Evolutionary conservation across 2,113 vertebrate genomes (phyloP).

Genomic region (Turnix velox): DNA sequence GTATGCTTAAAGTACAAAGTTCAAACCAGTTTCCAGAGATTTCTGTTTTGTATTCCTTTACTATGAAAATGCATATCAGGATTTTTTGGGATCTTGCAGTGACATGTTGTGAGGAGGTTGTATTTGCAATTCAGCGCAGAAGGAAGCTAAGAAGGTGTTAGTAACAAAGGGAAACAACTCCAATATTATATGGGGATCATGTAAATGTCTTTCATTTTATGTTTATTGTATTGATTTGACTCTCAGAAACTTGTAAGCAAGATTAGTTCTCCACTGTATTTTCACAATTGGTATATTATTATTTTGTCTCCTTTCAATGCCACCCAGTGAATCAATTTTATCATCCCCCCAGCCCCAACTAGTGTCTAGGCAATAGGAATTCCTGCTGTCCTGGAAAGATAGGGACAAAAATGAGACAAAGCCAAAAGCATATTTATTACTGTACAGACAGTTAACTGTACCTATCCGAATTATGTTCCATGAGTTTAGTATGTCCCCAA

Average conservation of each 20-base stretch:
- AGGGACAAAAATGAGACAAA: neutral
- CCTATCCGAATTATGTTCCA: neutral
- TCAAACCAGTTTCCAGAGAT: neutral
- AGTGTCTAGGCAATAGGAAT: accelerated
- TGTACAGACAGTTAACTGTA: neutral
- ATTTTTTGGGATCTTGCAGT: neutral
- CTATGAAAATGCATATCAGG: neutral
- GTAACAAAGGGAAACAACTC: neutral
- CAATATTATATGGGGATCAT: neutral
- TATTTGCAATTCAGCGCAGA: neutral
- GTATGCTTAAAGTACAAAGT: neutral
- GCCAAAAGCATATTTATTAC: neutral
- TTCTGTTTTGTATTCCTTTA: neutral
- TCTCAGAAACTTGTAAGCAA: neutral
- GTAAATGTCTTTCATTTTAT: neutral
- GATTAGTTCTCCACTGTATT: neutral
- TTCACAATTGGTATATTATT: neutral
- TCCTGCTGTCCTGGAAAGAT: neutral
- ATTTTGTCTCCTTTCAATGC: neutral
- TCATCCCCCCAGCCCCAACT: neutral
- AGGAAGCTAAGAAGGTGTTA: neutral
- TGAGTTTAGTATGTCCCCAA: neutral
- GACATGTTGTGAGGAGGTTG: neutral
- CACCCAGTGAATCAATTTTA: neutral
- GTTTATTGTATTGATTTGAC: neutral